Evolutionary conservation across 2,113 vertebrate species (phyloP).

Genomic region (Struthio camelus): DNA sequence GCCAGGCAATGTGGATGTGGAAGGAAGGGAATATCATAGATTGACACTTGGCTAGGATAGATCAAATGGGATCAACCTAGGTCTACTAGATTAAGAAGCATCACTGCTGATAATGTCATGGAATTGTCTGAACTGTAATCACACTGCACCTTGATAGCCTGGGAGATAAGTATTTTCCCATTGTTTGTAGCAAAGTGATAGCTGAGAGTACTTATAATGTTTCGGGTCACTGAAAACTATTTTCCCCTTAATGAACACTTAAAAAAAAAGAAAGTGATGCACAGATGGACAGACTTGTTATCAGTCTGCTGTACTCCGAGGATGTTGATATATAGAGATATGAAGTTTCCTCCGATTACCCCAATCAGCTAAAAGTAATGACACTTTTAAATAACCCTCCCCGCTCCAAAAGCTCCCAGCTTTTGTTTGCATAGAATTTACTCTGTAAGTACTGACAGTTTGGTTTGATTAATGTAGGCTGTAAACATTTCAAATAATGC

Average conservation of each 20-base stretch:
- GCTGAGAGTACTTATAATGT: constrained; percentile 5
- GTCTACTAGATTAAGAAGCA: neutral
- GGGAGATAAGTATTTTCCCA: neutral
- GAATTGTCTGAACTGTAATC: constrained; percentile 5
- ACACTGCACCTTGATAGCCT: neutral
- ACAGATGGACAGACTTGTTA: neutral
- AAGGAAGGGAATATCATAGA: neutral
- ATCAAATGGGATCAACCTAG: neutral
- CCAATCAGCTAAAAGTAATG: constrained; percentile 34
- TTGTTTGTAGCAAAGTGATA: constrained; percentile 12
- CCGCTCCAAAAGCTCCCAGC: neutral
- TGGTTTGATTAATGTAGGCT: neutral
- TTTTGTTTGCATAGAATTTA: neutral
- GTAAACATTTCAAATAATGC: neutral
- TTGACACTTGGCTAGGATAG: neutral
- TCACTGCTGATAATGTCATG: neutral
- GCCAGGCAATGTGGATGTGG: neutral
- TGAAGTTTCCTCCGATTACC: constrained; percentile 5
- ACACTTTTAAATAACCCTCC: neutral
- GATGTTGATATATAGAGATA: neutral
- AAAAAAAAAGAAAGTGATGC: neutral
- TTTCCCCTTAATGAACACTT: neutral
- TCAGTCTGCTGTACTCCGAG: neutral
- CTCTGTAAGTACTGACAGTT: neutral
- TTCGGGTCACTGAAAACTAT: neutral